Conservation (phyloP, 2,888 invertebrate genomes). For the Conops quadrifasciatus region DNA sequence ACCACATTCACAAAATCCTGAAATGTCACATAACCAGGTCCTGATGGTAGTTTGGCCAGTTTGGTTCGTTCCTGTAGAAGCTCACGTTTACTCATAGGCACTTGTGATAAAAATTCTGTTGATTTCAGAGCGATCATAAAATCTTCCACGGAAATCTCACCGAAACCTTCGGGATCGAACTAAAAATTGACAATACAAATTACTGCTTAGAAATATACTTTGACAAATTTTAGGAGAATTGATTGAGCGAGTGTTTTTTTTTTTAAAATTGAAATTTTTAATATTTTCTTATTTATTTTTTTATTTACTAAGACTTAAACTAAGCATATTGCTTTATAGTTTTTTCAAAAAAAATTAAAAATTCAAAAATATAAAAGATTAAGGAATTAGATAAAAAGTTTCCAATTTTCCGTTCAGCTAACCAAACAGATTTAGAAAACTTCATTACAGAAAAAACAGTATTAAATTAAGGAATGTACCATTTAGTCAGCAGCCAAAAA, state of each 20-base stretch:
- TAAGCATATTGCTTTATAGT: too few relatives aligned
- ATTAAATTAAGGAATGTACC: too few relatives aligned
- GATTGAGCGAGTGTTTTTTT: too few relatives aligned
- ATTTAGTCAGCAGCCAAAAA: background rate
- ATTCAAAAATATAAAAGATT: too few relatives aligned
- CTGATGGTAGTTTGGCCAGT: constrained; percentile 70
- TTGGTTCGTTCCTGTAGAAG: constrained; percentile 78
- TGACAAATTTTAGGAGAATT: too few relatives aligned
- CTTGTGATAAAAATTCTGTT: constrained; percentile 79
- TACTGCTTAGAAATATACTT: too few relatives aligned
- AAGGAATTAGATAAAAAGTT: too few relatives aligned
- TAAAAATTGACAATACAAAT: constrained; percentile 56
- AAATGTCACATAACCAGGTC: constrained; percentile 81
- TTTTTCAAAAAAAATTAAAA: too few relatives aligned
- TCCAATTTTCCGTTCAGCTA: too few relatives aligned
- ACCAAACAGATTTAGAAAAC: too few relatives aligned
- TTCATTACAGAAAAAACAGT: too few relatives aligned
- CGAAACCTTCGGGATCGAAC: constrained; percentile 93
- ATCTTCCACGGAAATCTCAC: constrained; percentile 88
- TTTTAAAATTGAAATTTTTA: background rate
- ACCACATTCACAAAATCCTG: constrained; percentile 96
- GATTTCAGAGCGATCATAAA: constrained; percentile 80
- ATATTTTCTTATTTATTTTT: constrained; percentile 1
- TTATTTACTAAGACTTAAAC: background rate
- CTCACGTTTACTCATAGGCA: constrained; percentile 79